phyloP scores from a whole-genome alignment of 2,113 vertebrate species.

The Elaphurus davidianus region DNA sequence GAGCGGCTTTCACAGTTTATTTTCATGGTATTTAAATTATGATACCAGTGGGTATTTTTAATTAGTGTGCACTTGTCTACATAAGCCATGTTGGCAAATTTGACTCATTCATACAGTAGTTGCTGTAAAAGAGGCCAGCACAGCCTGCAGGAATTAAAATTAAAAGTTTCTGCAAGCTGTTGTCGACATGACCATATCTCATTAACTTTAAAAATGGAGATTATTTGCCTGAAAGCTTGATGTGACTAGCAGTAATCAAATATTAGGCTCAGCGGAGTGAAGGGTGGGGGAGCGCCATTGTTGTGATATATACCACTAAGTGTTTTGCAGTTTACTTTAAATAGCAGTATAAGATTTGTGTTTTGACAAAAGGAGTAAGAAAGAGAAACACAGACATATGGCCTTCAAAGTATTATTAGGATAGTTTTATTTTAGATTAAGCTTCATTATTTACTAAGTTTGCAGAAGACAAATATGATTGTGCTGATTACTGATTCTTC shows the following conservation, averaged over 20 bases:
- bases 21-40: slow-evolving; percentile 88
- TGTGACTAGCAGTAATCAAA: slow-evolving; percentile 88
- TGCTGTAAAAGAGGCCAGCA: slow-evolving; percentile 86
- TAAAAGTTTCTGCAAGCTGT: slow-evolving; percentile 88
- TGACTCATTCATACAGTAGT: slow-evolving; percentile 85
- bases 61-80: slow-evolving; percentile 87
- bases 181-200: slow-evolving; percentile 87
- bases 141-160: slow-evolving; percentile 87
- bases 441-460: slow-evolving; percentile 79
- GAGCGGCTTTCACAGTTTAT: slow-evolving; percentile 85
- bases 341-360: slow-evolving; percentile 82
- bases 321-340: slow-evolving; percentile 82
- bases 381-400: slow-evolving; percentile 75
- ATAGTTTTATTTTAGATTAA: slow-evolving; percentile 80
- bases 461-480: slow-evolving; percentile 72
- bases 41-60: slow-evolving; percentile 89
- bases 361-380: slow-evolving; percentile 80
- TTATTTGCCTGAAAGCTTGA: slow-evolving; percentile 88
- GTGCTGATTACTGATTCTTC: slow-evolving; percentile 66
- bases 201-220: slow-evolving; percentile 88
- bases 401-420: slow-evolving; percentile 80
- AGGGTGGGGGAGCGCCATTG: slow-evolving; percentile 66
- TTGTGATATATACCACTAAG: slow-evolving; percentile 78
- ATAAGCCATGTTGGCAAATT: slow-evolving; percentile 88
- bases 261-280: slow-evolving; percentile 80